Evolutionary conservation across 2,797 vertebrate genomes (phyloP).

Genomic region (Trichosurus vulpecula): DNA sequence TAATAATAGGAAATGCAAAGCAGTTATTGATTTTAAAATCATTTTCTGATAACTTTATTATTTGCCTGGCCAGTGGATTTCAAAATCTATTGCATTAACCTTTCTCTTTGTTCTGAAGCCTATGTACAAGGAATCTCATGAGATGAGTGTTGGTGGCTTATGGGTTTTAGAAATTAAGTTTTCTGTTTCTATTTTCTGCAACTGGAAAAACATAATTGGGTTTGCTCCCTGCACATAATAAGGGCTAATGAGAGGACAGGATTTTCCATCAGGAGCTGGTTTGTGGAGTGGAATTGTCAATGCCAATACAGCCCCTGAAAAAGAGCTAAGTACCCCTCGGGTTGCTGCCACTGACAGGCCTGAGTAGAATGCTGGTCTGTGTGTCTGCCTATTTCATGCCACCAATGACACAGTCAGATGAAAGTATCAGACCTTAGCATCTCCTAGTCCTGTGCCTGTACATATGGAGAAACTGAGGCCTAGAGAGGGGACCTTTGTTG

Average conservation of each 20-base stretch:
- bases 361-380: not conserved
- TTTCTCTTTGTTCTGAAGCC: not conserved
- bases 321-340: not conserved
- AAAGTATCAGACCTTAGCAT: not conserved
- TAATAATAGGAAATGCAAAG: not conserved
- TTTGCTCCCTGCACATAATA: slow-evolving; percentile 33
- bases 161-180: not conserved
- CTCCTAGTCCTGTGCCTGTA: not conserved
- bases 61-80: not conserved
- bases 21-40: not conserved
- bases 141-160: not conserved
- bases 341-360: not conserved
- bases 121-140: not conserved
- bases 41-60: not conserved
- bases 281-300: not conserved
- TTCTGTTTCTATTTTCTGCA: not conserved
- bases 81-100: not conserved
- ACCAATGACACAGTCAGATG: not conserved
- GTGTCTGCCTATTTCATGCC: not conserved
- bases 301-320: not conserved
- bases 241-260: slow-evolving; percentile 16
- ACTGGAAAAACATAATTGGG: slow-evolving; percentile 34
- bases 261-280: not conserved
- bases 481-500: not conserved
- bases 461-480: not conserved